These are phyloP conservation scores for Potamarius usumacintae DNA, from an alignment of 2,113 vertebrate species.

Conservation along the genomic window DNA sequence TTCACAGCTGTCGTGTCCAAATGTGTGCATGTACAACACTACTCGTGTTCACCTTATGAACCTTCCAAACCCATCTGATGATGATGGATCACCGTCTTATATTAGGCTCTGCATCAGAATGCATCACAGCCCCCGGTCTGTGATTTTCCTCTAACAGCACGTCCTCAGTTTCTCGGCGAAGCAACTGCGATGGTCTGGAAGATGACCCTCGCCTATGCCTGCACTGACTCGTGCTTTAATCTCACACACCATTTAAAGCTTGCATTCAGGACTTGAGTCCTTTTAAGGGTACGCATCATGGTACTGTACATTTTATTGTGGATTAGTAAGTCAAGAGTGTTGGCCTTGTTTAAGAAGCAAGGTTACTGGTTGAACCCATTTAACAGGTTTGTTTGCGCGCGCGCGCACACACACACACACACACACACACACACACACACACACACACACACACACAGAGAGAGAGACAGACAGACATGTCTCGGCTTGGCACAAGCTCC, in stretches of 20 bases:
- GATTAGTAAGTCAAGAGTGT: background rate
- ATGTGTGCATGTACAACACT: background rate
- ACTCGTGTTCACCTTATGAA: background rate
- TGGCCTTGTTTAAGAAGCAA: background rate
- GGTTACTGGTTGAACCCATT: background rate
- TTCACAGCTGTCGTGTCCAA: background rate
- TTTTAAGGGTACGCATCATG: background rate
- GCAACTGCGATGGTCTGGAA: background rate
- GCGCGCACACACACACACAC: no score
- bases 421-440: no score
- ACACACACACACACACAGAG: no score
- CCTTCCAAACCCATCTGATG: background rate
- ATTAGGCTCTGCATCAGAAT: background rate
- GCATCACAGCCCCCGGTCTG: background rate
- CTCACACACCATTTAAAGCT: constrained; percentile 13
- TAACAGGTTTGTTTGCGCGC: background rate
- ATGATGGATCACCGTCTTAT: background rate
- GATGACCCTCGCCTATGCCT: background rate
- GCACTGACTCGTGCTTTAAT: background rate
- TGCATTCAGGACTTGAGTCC: background rate
- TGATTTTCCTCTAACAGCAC: background rate
- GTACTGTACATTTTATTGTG: background rate
- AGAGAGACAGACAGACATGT: no score
- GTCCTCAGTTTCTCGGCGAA: background rate
- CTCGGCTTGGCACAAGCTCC: background rate